Evolutionary conservation across 2,113 vertebrate species (phyloP).

Genomic region (Piliocolobus tephrosceles): DNA sequence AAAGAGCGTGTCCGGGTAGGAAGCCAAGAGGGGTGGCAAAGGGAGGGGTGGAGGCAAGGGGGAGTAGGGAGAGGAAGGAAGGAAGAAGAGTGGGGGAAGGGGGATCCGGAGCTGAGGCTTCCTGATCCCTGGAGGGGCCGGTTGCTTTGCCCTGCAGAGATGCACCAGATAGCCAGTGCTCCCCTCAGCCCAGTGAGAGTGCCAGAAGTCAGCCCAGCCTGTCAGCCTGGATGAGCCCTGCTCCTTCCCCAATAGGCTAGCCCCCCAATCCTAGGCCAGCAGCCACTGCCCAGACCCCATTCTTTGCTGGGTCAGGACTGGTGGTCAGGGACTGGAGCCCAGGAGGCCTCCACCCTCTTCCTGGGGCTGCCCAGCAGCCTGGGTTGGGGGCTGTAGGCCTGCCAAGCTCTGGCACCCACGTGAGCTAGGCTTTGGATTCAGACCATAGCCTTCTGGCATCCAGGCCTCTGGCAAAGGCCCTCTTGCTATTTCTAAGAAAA

Average conservation of each 20-base stretch:
- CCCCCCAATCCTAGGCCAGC: background rate
- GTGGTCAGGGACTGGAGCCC: slow-evolving; percentile 32
- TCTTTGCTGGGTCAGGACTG: background rate
- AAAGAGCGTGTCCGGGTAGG: slow-evolving; percentile 51
- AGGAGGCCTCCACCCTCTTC: background rate
- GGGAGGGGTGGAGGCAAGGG: background rate
- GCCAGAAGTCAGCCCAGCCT: too few species aligned
- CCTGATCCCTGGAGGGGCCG: slow-evolving; percentile 2
- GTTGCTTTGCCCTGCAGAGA: background rate
- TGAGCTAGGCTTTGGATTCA: slow-evolving; percentile 62
- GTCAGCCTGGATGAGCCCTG: background rate
- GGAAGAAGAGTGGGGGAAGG: background rate
- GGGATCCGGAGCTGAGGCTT: background rate
- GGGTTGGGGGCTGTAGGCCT: background rate
- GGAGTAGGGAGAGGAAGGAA: background rate
- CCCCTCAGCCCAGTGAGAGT: background rate
- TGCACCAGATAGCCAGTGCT: rapidly evolving
- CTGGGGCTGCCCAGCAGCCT: background rate
- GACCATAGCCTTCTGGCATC: slow-evolving; percentile 66
- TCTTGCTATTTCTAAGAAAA: slow-evolving; percentile 81
- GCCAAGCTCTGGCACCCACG: slow-evolving; percentile 55
- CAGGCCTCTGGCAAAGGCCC: slow-evolving; percentile 69
- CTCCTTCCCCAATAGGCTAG: background rate
- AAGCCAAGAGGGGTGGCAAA: slow-evolving; percentile 30
- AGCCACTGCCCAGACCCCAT: background rate